These are phyloP conservation scores for Aricia artaxerxes DNA, from an alignment of 2,888 invertebrate genomes.

Conservation along the genomic window DNA sequence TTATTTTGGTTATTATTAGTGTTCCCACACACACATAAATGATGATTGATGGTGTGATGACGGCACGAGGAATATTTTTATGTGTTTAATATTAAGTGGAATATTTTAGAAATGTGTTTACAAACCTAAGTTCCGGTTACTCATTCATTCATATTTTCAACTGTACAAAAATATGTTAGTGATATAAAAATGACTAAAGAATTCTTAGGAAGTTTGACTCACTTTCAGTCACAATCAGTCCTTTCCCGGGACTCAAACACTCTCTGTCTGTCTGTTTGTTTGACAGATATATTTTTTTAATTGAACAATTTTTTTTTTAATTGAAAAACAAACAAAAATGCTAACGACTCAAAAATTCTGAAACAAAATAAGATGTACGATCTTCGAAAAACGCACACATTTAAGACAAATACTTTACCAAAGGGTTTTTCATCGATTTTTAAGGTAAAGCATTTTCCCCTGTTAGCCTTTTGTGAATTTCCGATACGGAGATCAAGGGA, in stretches of 20 bases:
- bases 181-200: background rate
- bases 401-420: no score
- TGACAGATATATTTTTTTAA: no score
- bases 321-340: no score
- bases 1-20: no score
- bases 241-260: no score
- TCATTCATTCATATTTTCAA: slow-evolving; percentile 17
- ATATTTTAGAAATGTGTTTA: background rate
- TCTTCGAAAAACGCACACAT: background rate
- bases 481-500: slow-evolving; percentile 8
- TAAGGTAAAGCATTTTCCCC: background rate
- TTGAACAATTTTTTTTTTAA: no score
- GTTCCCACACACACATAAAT: background rate
- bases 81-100: background rate
- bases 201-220: background rate
- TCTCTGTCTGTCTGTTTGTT: no score
- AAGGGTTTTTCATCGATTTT: no score
- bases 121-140: background rate
- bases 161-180: background rate
- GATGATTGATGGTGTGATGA: background rate
- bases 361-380: background rate
- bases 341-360: background rate
- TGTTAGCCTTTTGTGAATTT: background rate
- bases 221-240: background rate
- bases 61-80: slow-evolving; percentile 4